These are phyloP conservation scores for Drosophila kurseongensis DNA, from an alignment of 1,140 invertebrate species.

Conservation along the genomic window DNA sequence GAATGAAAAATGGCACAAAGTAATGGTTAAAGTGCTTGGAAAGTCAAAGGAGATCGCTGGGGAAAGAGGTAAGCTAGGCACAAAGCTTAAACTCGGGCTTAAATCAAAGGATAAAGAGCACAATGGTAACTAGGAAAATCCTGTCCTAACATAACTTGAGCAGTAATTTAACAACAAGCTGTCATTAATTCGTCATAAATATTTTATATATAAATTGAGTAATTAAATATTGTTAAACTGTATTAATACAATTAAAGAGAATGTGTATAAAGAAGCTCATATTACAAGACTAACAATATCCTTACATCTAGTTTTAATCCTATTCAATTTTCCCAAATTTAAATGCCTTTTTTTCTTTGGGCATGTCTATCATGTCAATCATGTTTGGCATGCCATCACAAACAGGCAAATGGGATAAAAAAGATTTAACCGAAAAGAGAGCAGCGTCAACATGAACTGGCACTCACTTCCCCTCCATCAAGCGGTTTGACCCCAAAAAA, in stretches of 20 bases:
- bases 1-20: constrained; percentile 30
- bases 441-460: constrained; percentile 11
- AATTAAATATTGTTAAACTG: not conserved
- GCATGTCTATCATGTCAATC: not conserved
- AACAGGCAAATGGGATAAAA: constrained; percentile 18
- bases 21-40: constrained; percentile 23
- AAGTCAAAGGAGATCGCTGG: constrained; percentile 28
- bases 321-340: not conserved
- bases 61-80: constrained; percentile 6
- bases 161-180: not conserved
- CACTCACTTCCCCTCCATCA: constrained; percentile 42
- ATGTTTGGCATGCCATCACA: constrained; percentile 10
- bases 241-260: too few relatives aligned
- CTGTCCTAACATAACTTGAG: not conserved
- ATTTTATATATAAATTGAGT: not conserved
- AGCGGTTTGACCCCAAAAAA: constrained; percentile 81
- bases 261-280: too few relatives aligned
- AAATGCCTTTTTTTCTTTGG: not conserved
- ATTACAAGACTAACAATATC: too few relatives aligned
- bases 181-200: not conserved
- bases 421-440: constrained; percentile 25
- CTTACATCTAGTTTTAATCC: too few relatives aligned
- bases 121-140: not conserved
- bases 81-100: constrained; percentile 30
- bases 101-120: constrained; percentile 39